These are phyloP conservation scores for Siniperca scherzeri DNA, from an alignment of 2,797 vertebrate genomes.

Conservation along the genomic window DNA sequence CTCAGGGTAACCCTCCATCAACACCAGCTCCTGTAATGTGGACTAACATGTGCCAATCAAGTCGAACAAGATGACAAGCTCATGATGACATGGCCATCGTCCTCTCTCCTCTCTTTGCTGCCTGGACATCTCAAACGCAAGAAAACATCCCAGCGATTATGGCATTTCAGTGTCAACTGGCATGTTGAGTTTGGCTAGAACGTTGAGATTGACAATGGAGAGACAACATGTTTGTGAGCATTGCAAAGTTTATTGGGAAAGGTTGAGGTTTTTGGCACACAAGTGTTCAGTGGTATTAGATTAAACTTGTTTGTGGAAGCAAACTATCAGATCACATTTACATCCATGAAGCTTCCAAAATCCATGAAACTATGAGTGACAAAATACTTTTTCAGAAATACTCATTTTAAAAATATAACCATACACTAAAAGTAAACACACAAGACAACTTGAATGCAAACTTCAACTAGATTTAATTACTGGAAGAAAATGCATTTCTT, in stretches of 20 bases:
- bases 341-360: slow-evolving; percentile 35
- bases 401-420: neutral
- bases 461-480: neutral
- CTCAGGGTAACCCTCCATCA: slow-evolving; percentile 79
- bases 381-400: neutral
- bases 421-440: neutral
- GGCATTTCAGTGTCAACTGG: slow-evolving; percentile 84
- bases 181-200: slow-evolving; percentile 74
- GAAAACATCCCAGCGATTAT: slow-evolving; percentile 80
- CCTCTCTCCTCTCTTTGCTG: slow-evolving; percentile 69
- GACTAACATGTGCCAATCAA: slow-evolving; percentile 82
- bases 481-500: slow-evolving; percentile 24
- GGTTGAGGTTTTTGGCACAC: slow-evolving; percentile 66
- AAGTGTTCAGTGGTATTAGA: slow-evolving; percentile 57
- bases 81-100: slow-evolving; percentile 77
- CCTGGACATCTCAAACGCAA: slow-evolving; percentile 77
- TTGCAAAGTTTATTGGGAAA: slow-evolving; percentile 64
- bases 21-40: slow-evolving; percentile 78
- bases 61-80: slow-evolving; percentile 72
- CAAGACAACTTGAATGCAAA: neutral
- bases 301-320: slow-evolving; percentile 53
- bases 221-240: slow-evolving; percentile 76
- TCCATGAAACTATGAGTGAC: slow-evolving; percentile 11
- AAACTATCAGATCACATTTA: slow-evolving; percentile 65
- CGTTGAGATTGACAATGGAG: slow-evolving; percentile 73